These are phyloP conservation scores for Drosophila ficusphila DNA, from an alignment of 1,140 invertebrate species.

Conservation along the genomic window DNA sequence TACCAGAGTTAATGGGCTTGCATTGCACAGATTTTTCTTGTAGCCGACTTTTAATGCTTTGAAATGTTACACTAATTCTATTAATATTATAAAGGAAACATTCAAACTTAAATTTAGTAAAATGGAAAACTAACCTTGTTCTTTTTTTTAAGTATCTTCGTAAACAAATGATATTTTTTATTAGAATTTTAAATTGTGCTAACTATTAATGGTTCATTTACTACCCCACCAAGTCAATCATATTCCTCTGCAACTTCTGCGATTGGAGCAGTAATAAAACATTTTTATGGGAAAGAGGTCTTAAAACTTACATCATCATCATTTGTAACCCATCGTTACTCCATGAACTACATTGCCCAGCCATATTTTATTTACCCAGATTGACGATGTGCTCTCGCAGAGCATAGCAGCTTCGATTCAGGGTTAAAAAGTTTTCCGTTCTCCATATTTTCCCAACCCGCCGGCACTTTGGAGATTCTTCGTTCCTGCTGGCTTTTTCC, in stretches of 20 bases:
- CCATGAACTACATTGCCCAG: not conserved
- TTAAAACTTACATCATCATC: not conserved
- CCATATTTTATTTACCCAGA: slow-evolving; percentile 9
- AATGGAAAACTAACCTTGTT: no score
- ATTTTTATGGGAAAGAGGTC: not conserved
- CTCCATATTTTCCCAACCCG: slow-evolving; percentile 6
- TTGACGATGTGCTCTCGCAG: not conserved
- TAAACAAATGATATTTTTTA: no score
- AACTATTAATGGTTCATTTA: no score
- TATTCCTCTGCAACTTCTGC: not conserved
- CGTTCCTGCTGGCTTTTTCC: slow-evolving; percentile 32
- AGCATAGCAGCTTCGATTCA: slow-evolving; percentile 6
- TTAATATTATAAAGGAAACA: no score
- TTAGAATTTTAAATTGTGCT: no score
- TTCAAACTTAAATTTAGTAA: no score
- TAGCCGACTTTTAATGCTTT: not conserved
- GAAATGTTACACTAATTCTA: no score
- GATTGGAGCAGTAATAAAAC: not conserved
- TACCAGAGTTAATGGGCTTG: slow-evolving; percentile 49
- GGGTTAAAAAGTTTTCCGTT: slow-evolving; percentile 17
- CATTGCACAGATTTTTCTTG: slow-evolving; percentile 10
- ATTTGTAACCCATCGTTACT: not conserved
- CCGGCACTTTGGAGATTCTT: slow-evolving; percentile 23
- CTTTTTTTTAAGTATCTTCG: no score
- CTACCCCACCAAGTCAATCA: no score